Percentiles rank a stretch among this genome's conserved stretches.
phyloP scores from a whole-genome alignment of 2,888 invertebrate genomes.

The Nysson spinosus region DNA sequence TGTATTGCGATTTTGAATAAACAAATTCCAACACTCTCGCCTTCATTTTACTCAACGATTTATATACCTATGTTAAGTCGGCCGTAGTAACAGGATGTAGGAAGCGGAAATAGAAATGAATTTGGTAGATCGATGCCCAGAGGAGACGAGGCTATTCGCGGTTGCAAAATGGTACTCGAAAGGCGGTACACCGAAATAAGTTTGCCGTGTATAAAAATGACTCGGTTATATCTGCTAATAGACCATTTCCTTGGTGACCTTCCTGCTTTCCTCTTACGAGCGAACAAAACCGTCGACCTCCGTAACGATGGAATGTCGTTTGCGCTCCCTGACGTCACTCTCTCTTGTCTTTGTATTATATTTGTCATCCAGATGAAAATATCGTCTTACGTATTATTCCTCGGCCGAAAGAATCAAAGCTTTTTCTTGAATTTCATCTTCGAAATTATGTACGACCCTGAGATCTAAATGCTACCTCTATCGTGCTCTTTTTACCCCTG shows the following conservation, averaged over 20 bases:
- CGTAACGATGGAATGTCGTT: constrained; percentile 34
- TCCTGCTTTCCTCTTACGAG: constrained; percentile 38
- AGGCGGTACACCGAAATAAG: not conserved
- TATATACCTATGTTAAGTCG: no score
- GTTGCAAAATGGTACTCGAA: not conserved
- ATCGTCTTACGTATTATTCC: constrained; percentile 24
- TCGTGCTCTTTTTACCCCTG: no score
- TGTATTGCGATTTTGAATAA: no score
- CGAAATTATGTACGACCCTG: no score
- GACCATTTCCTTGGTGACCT: constrained; percentile 40
- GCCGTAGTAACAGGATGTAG: no score
- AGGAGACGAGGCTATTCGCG: no score
- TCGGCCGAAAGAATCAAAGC: not conserved
- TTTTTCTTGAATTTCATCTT: not conserved
- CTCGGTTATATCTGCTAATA: constrained; percentile 16
- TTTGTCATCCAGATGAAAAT: constrained; percentile 43
- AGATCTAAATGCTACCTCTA: no score
- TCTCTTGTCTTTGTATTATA: constrained; percentile 15
- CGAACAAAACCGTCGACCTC: constrained; percentile 26
- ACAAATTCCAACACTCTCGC: no score
- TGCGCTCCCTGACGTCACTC: constrained; percentile 38
- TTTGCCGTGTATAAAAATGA: not conserved
- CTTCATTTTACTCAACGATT: no score
- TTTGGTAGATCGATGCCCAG: no score
- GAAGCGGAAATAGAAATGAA: no score